phyloP scores from a whole-genome alignment of 2,113 vertebrate genomes.

The Pitta sordida region DNA sequence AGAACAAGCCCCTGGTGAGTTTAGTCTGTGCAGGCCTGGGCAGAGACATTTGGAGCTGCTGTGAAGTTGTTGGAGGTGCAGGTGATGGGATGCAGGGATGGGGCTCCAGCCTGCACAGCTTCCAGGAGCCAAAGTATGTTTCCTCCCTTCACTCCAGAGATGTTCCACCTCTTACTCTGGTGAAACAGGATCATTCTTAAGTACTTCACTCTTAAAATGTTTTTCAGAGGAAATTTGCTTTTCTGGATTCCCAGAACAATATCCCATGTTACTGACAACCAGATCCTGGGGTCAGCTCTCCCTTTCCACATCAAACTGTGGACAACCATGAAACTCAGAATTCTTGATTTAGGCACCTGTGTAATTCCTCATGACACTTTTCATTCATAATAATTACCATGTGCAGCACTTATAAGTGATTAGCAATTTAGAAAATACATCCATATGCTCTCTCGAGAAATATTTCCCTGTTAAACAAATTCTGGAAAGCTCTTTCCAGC shows the following conservation, averaged over 20 bases:
- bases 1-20: background rate
- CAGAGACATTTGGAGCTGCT: background rate
- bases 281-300: rapidly evolving
- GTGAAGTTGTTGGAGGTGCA: background rate
- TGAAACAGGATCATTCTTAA: background rate
- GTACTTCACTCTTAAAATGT: background rate
- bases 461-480: background rate
- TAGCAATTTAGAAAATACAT: background rate
- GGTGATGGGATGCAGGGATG: background rate
- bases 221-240: background rate
- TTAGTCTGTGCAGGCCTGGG: background rate
- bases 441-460: background rate
- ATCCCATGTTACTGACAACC: background rate
- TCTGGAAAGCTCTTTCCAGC: background rate
- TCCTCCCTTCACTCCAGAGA: background rate
- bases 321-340: background rate
- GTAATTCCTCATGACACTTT: background rate
- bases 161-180: background rate
- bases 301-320: background rate
- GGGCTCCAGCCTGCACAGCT: background rate
- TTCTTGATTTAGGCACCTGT: background rate
- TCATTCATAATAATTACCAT: background rate
- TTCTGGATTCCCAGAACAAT: background rate
- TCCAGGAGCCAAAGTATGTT: background rate
- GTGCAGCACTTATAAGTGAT: background rate